A percentile compares a stretch with the other conserved stretches of the same genome.
Conservation (phyloP, 2,888 invertebrate genomes). For the Enchytraeus crypticus region DNA sequence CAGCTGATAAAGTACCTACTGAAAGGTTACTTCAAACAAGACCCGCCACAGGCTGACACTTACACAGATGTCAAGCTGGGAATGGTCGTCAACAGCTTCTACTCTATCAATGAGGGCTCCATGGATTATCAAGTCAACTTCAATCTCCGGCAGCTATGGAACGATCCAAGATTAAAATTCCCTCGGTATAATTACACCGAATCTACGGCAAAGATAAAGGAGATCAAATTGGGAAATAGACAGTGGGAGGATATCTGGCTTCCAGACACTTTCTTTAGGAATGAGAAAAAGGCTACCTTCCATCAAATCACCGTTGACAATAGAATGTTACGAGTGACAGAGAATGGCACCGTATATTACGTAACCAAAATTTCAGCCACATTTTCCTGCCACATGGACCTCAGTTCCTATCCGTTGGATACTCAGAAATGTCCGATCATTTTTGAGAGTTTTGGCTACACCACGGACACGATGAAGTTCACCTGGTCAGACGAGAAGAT, state of each 20-base stretch:
- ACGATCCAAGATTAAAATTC: neutral
- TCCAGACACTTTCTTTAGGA: constrained; percentile 22
- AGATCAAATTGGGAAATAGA: constrained; percentile 14
- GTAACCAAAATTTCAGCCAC: constrained; percentile 30
- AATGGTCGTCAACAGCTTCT: constrained; percentile 37
- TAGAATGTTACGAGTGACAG: constrained; percentile 13
- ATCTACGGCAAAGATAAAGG: neutral
- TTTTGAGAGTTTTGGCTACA: constrained; percentile 34
- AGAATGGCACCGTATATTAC: constrained; percentile 16
- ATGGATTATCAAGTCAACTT: constrained; percentile 31
- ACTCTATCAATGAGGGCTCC: constrained; percentile 39
- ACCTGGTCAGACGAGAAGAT: neutral
- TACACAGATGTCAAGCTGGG: constrained; percentile 36
- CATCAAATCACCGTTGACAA: constrained; percentile 20
- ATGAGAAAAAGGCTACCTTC: constrained; percentile 20
- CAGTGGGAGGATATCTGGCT: constrained; percentile 19
- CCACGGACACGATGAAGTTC: neutral
- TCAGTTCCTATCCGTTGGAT: constrained; percentile 41
- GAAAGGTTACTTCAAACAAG: neutral
- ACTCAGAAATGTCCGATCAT: constrained; percentile 37
- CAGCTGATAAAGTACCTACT: too few relatives aligned
- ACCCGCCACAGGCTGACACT: neutral
- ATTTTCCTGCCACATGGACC: constrained; percentile 39
- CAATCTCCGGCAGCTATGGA: neutral
- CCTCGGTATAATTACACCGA: constrained; percentile 3